Conservation (phyloP, 2,888 invertebrate genomes). For the Leptodirus hochenwartii region DNA sequence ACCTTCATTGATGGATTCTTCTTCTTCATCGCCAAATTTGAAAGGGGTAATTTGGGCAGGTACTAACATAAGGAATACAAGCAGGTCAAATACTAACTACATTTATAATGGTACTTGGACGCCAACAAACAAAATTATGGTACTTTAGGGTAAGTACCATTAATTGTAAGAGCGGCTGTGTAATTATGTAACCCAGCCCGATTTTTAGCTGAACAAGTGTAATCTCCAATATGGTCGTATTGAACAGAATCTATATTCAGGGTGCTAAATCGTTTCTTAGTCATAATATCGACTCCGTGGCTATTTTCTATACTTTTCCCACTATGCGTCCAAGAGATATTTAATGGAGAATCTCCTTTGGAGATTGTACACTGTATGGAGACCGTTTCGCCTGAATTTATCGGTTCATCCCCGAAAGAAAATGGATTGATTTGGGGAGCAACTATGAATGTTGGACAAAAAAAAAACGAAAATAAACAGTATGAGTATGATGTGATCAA, state of each 20-base stretch:
- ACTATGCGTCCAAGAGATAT: constrained; percentile 47
- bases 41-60: constrained; percentile 44
- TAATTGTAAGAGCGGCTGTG: no score
- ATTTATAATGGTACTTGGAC: no score
- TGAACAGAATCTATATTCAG: constrained; percentile 49
- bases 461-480: constrained; percentile 1
- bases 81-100: no score
- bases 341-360: constrained; percentile 63
- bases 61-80: no score
- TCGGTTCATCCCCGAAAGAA: constrained; percentile 55
- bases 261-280: constrained; percentile 33
- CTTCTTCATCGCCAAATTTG: constrained; percentile 29
- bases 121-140: no score
- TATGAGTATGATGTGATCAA: no score
- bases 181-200: no score
- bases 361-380: constrained; percentile 58
- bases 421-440: constrained; percentile 64
- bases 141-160: no score
- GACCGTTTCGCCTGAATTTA: constrained; percentile 59
- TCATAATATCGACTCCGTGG: constrained; percentile 25
- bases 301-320: constrained; percentile 39
- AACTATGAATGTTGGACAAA: constrained; percentile 29
- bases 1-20: constrained; percentile 39
- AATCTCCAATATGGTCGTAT: constrained; percentile 55
- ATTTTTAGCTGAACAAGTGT: constrained; percentile 58